Percentiles rank a stretch among this genome's conserved stretches.
Evolutionary conservation across 1,140 invertebrate genomes (phyloP).

Genomic region (Macrotrachela quadricornifera): DNA sequence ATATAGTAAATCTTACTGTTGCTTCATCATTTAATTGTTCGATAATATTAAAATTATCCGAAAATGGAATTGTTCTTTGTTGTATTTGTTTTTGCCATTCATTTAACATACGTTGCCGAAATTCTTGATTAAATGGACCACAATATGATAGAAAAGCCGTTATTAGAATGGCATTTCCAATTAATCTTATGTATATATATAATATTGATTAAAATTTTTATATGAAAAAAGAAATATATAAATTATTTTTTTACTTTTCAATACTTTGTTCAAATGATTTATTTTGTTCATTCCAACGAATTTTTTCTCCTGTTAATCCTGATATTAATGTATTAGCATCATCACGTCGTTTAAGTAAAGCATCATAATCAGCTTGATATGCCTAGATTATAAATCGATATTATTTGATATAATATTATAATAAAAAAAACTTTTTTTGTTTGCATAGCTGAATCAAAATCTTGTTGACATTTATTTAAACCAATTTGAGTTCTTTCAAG

Average conservation of each 20-base stretch:
- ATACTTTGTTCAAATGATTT: slow-evolving; percentile 20
- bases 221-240: no score
- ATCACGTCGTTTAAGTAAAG: slow-evolving; percentile 4
- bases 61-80: no score
- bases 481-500: slow-evolving; percentile 22
- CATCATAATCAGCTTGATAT: slow-evolving; percentile 26
- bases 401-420: slow-evolving; percentile 28
- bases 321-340: slow-evolving; percentile 28
- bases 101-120: slow-evolving; percentile 11
- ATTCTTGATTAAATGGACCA: slow-evolving; percentile 26
- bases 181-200: slow-evolving; percentile 8
- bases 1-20: no score
- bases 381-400: slow-evolving; percentile 25
- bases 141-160: slow-evolving; percentile 28
- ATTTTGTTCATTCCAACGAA: slow-evolving; percentile 29
- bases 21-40: no score
- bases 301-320: slow-evolving; percentile 28
- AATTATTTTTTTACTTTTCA: slow-evolving; percentile 18
- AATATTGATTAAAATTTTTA: no score
- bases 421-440: background rate
- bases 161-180: slow-evolving; percentile 29
- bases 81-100: no score
- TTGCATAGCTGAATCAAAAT: no score
- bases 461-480: slow-evolving; percentile 62
- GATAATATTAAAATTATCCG: no score